Conservation (phyloP, 2,888 invertebrate genomes). For the Falcaria lacertinaria region DNA sequence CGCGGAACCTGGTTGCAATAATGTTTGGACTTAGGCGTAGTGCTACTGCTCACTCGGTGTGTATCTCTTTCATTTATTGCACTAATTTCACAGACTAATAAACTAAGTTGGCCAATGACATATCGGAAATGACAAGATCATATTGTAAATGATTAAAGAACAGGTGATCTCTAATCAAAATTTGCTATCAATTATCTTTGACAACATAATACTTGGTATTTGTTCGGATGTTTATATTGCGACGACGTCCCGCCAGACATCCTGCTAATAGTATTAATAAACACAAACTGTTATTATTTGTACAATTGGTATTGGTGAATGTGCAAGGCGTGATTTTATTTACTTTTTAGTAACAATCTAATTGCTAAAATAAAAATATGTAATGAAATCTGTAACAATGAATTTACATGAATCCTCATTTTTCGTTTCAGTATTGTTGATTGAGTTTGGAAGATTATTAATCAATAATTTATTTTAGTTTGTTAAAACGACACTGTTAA, state of each 20-base stretch:
- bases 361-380: too few species aligned
- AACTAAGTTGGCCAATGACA: not conserved
- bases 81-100: not conserved
- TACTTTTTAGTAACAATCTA: too few species aligned
- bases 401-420: conserved; percentile 40
- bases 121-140: conserved; percentile 1
- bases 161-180: not conserved
- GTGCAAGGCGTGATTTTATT: conserved; percentile 30
- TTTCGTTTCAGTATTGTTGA: conserved; percentile 42
- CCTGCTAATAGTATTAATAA: conserved; percentile 45
- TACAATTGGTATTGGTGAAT: conserved; percentile 29
- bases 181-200: not conserved
- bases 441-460: conserved; percentile 49
- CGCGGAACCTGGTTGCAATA: conserved; percentile 26
- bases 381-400: conserved; percentile 47
- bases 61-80: not conserved
- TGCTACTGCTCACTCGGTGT: not conserved
- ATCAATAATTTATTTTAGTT: conserved; percentile 39
- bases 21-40: not conserved
- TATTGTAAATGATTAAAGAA: not conserved
- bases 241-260: conserved; percentile 39
- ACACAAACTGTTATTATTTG: conserved; percentile 34
- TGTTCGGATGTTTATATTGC: conserved; percentile 15
- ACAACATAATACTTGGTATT: not conserved
- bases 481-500: conserved; percentile 23